A percentile compares a stretch with the other conserved stretches of the same genome.
Conservation (phyloP, 1,140 invertebrate genomes). For the Temnothorax nylanderi region DNA sequence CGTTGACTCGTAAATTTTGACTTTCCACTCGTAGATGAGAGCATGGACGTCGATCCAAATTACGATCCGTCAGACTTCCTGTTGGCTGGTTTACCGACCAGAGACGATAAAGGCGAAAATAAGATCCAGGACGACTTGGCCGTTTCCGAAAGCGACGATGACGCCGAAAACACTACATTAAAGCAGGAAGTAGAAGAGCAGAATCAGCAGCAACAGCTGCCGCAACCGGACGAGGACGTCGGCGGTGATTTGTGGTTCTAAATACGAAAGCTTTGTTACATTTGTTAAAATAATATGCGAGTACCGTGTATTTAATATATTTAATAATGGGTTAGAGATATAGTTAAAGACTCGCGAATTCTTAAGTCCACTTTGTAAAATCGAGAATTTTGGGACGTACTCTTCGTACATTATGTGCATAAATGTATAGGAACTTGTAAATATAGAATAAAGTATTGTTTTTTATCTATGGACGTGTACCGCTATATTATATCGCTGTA, state of each 20-base stretch:
- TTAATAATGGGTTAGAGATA: neutral
- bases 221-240: constrained; percentile 83
- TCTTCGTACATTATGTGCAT: constrained; percentile 57
- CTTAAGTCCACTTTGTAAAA: constrained; percentile 38
- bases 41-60: constrained; percentile 92
- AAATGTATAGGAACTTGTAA: constrained; percentile 62
- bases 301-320: neutral
- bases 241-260: constrained; percentile 86
- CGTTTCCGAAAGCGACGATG: constrained; percentile 93
- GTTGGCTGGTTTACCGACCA: constrained; percentile 86
- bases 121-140: constrained; percentile 91
- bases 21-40: constrained; percentile 87
- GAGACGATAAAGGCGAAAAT: constrained; percentile 81
- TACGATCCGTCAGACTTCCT: constrained; percentile 95
- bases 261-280: constrained; percentile 50
- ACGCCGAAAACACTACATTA: constrained; percentile 82
- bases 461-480: constrained; percentile 6
- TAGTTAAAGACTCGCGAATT: neutral
- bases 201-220: constrained; percentile 59
- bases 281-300: constrained; percentile 13
- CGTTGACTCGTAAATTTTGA: neutral
- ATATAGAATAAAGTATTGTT: constrained; percentile 65
- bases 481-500: neutral
- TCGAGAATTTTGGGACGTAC: neutral
- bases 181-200: constrained; percentile 69